phyloP scores from a whole-genome alignment of 37 sponge, comb jelly and placozoan species.

The Halisarca cf. caerulea region DNA sequence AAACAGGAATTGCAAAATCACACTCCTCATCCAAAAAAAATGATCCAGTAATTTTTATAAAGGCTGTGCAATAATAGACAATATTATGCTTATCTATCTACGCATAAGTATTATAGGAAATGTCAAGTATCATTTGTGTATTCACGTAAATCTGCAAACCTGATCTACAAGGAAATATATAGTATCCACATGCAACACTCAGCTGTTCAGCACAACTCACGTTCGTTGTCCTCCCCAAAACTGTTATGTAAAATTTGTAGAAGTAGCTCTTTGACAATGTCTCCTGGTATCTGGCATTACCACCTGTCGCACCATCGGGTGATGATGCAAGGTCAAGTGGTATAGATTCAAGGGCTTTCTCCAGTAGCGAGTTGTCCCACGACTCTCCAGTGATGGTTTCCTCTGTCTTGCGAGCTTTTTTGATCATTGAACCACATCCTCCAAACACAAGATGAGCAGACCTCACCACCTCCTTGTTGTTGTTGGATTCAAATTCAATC shows the following conservation, averaged over 20 bases:
- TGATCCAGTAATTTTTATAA: too few species aligned
- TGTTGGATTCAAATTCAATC: slow-evolving; percentile 59
- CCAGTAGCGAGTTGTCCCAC: slow-evolving; percentile 58
- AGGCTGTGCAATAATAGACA: too few species aligned
- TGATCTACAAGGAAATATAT: too few species aligned
- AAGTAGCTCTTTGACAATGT: slow-evolving; percentile 78
- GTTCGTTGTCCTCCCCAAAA: slow-evolving; percentile 3
- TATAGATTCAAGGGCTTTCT: slow-evolving; percentile 38
- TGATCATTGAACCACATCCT: slow-evolving; percentile 72
- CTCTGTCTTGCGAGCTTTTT: slow-evolving; percentile 53
- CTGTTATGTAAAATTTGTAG: slow-evolving; percentile 85
- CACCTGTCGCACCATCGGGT: slow-evolving; percentile 75
- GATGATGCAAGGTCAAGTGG: slow-evolving; percentile 63
- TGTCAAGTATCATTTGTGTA: too few species aligned
- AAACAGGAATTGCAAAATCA: too few species aligned
- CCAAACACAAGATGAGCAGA: slow-evolving; percentile 67
- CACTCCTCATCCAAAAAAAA: too few species aligned
- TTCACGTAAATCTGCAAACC: background rate
- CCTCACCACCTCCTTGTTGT: slow-evolving; percentile 40
- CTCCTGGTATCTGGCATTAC: slow-evolving; percentile 76
- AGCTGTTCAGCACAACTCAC: background rate
- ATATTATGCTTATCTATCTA: too few species aligned
- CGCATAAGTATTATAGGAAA: too few species aligned
- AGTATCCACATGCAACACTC: too few species aligned
- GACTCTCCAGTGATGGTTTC: slow-evolving; percentile 47